Evolutionary conservation across 2,888 invertebrate species (phyloP).

Genomic region (Perithous albicinctus): DNA sequence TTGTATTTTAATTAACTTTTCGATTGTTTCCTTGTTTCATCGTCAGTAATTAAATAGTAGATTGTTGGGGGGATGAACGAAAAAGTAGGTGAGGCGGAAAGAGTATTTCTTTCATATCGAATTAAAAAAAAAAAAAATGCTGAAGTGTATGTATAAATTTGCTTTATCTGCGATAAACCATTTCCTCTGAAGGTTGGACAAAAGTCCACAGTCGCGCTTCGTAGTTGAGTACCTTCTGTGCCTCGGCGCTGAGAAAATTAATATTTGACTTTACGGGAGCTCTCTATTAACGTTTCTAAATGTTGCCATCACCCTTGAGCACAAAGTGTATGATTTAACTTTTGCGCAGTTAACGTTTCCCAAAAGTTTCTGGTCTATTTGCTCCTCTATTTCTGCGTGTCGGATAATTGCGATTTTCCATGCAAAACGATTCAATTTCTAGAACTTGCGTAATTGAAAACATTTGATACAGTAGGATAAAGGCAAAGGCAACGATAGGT

Average conservation of each 20-base stretch:
- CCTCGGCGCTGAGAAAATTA: background rate
- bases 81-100: background rate
- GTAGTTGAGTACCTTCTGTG: background rate
- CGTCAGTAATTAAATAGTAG: background rate
- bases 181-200: background rate
- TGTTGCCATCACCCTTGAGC: background rate
- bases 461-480: background rate
- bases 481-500: too few species aligned
- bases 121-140: background rate
- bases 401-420: background rate
- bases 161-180: background rate
- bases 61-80: too few species aligned
- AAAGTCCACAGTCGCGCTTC: conserved; percentile 4
- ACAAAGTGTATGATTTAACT: background rate
- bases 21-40: too few species aligned
- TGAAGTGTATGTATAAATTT: background rate
- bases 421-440: background rate
- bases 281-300: conserved; percentile 13
- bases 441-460: background rate
- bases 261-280: conserved; percentile 27
- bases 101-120: too few species aligned
- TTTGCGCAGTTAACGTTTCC: background rate
- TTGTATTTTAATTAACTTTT: too few species aligned
- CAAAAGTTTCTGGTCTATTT: background rate
- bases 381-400: background rate